These are phyloP conservation scores for Hycleus phaleratus DNA, from an alignment of 1,140 invertebrate species.

Conservation along the genomic window DNA sequence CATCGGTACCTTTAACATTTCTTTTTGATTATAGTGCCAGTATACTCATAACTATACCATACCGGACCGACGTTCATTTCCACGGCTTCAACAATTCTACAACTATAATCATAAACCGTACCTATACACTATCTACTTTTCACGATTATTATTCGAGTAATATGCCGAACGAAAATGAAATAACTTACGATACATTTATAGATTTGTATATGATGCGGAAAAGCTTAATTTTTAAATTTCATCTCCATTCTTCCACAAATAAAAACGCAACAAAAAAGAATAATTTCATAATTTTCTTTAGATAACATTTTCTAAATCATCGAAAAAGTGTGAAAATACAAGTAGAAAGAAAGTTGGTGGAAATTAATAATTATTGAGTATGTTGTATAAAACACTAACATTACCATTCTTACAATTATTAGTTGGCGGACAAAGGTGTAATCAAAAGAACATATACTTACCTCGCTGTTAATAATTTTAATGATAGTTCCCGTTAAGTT, in stretches of 20 bases:
- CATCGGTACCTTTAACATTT: constrained; percentile 23
- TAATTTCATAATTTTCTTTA: too few species aligned
- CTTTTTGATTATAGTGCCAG: constrained; percentile 22
- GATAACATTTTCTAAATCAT: too few species aligned
- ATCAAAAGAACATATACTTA: constrained; percentile 13
- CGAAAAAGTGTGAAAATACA: too few species aligned
- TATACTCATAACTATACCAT: constrained; percentile 24
- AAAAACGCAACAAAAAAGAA: too few species aligned
- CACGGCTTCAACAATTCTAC: constrained; percentile 17
- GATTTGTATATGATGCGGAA: too few species aligned
- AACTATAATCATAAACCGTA: constrained; percentile 22
- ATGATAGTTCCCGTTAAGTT: constrained; percentile 14
- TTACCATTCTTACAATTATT: constrained; percentile 12
- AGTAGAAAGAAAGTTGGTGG: neutral
- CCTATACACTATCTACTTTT: constrained; percentile 17
- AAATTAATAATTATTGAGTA: constrained; percentile 8
- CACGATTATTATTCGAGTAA: constrained; percentile 25
- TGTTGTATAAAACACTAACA: constrained; percentile 10
- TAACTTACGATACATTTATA: constrained; percentile 1
- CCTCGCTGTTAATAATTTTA: constrained; percentile 15
- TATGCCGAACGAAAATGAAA: constrained; percentile 20
- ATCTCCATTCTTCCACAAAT: too few species aligned
- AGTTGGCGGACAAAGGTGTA: constrained; percentile 12
- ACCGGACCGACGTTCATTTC: constrained; percentile 22
- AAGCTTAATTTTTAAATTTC: too few species aligned